These are phyloP conservation scores for Stictonetta naevosa DNA, from an alignment of 2,113 vertebrate genomes.

Conservation along the genomic window DNA sequence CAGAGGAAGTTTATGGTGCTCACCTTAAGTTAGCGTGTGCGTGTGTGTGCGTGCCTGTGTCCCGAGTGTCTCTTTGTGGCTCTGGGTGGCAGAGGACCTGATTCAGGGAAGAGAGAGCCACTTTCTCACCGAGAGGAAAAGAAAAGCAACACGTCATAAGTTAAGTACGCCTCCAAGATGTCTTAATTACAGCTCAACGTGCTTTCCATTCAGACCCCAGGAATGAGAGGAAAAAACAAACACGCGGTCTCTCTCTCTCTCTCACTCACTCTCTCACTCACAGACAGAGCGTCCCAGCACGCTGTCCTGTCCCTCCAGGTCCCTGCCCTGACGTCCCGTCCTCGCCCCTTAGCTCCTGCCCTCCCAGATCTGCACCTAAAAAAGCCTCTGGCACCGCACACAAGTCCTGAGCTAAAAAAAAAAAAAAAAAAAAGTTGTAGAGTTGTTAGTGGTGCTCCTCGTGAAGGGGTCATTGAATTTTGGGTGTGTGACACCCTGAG, in stretches of 20 bases:
- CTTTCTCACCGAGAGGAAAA: slow-evolving; percentile 78
- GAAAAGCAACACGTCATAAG: slow-evolving; percentile 82
- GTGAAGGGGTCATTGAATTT: background rate
- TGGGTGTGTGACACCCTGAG: background rate
- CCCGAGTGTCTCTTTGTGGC: slow-evolving; percentile 76
- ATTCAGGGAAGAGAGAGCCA: slow-evolving; percentile 70
- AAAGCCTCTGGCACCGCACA: background rate
- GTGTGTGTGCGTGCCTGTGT: background rate
- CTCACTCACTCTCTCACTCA: background rate
- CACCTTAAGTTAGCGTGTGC: slow-evolving; percentile 74
- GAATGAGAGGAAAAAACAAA: slow-evolving; percentile 57
- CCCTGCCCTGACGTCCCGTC: background rate
- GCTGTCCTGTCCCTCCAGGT: slow-evolving; percentile 14
- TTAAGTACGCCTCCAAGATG: slow-evolving; percentile 78
- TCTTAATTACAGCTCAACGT: slow-evolving; percentile 78
- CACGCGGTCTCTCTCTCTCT: background rate
- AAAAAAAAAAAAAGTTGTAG: background rate
- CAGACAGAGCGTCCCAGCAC: background rate
- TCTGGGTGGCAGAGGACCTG: slow-evolving; percentile 81
- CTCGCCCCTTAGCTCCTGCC: slow-evolving; percentile 23
- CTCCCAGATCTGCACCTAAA: slow-evolving; percentile 27
- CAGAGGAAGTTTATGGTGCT: slow-evolving; percentile 55
- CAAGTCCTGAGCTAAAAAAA: background rate
- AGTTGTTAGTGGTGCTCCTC: background rate
- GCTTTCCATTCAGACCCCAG: slow-evolving; percentile 73